Conservation (phyloP, 2,888 invertebrate genomes). For the Protonemura montana region DNA sequence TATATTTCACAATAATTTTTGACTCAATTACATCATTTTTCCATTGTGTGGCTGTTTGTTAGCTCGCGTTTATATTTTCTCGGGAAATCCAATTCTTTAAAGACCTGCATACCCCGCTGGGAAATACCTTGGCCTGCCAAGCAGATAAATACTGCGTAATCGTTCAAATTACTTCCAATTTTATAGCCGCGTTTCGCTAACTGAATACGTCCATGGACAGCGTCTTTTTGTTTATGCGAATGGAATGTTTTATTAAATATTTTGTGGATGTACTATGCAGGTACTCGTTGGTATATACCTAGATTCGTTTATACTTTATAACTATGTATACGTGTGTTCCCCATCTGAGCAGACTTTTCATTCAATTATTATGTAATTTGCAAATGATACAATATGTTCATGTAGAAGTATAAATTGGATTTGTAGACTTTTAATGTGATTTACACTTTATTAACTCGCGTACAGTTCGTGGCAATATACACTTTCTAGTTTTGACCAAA, state of each 20-base stretch:
- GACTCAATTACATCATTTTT: background rate
- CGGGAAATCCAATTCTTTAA: background rate
- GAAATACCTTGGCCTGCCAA: background rate
- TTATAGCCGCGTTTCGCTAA: background rate
- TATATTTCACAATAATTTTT: background rate
- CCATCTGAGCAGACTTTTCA: background rate
- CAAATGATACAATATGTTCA: background rate
- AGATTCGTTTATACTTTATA: background rate
- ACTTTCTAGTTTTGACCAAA: background rate
- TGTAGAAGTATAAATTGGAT: background rate
- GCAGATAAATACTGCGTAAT: background rate
- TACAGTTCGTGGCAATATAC: background rate
- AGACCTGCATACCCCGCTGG: background rate
- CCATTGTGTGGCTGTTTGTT: background rate
- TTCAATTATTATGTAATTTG: background rate
- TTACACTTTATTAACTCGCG: background rate
- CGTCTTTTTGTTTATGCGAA: background rate
- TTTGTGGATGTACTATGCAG: background rate
- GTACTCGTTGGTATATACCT: background rate
- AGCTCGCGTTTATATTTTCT: background rate
- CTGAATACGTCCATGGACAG: background rate
- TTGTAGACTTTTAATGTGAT: background rate
- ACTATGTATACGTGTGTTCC: background rate
- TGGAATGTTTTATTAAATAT: background rate
- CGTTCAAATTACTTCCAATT: background rate